These are phyloP conservation scores for Lobophora halterata DNA, from an alignment of 2,888 invertebrate species.

Conservation along the genomic window DNA sequence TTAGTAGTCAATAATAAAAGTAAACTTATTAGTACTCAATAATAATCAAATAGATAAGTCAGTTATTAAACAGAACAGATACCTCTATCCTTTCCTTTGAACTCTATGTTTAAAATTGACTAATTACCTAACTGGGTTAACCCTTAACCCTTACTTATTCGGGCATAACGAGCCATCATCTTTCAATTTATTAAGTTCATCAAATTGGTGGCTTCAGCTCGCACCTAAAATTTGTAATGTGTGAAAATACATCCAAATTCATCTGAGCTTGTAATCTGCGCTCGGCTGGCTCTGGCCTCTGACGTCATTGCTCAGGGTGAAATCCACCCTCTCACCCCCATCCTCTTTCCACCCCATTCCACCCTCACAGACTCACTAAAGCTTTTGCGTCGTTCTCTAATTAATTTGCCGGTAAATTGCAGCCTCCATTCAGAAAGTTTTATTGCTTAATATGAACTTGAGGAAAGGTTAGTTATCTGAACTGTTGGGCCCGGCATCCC, in stretches of 20 bases:
- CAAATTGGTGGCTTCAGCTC: conserved; percentile 17
- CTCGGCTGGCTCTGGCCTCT: conserved; percentile 40
- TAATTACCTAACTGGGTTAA: no score
- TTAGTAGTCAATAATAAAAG: no score
- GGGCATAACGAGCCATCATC: conserved; percentile 1
- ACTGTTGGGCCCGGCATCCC: not conserved
- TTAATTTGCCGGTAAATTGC: conserved; percentile 42
- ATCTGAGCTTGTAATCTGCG: conserved; percentile 36
- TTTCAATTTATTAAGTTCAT: conserved; percentile 4
- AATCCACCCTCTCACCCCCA: conserved; percentile 11
- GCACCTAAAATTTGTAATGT: conserved; percentile 22
- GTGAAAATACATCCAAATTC: conserved; percentile 32
- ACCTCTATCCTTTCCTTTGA: no score
- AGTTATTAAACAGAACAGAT: no score
- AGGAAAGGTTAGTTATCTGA: conserved; percentile 10
- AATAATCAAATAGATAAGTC: no score
- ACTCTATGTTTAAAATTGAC: no score
- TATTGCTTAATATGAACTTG: conserved; percentile 25
- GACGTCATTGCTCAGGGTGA: conserved; percentile 44
- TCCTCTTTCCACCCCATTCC: conserved; percentile 12
- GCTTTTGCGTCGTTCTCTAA: conserved; percentile 34
- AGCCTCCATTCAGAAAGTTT: conserved; percentile 30
- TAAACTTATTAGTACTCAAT: no score
- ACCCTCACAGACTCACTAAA: conserved; percentile 32
- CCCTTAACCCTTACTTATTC: no score